phyloP scores from a whole-genome alignment of 2,113 vertebrate species.

The Salvelinus sp. region DNA sequence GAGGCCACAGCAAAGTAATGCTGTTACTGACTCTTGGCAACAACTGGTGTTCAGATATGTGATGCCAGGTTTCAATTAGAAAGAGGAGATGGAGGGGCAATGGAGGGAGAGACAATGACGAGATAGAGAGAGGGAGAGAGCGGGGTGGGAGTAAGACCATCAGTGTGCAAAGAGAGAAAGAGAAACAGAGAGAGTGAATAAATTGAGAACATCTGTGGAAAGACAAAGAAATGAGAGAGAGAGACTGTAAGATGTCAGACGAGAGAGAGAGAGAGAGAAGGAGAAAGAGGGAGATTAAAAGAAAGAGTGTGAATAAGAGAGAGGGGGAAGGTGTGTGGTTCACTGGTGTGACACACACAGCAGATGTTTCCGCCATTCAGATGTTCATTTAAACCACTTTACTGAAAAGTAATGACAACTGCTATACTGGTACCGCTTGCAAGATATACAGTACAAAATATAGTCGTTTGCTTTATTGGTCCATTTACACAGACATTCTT shows the following conservation, averaged over 20 bases:
- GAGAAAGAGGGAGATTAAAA: slow-evolving; percentile 5
- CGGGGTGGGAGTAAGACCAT: too few relatives aligned
- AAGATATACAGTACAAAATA: too few relatives aligned
- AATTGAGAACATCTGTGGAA: background rate
- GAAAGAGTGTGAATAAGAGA: slow-evolving; percentile 12
- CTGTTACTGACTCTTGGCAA: background rate
- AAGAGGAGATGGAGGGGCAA: background rate
- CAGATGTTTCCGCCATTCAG: slow-evolving; percentile 80
- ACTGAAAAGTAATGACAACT: slow-evolving; percentile 74
- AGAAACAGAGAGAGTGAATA: too few relatives aligned
- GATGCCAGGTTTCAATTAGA: background rate
- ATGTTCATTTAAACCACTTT: slow-evolving; percentile 81
- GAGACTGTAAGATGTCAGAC: background rate
- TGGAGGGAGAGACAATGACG: background rate
- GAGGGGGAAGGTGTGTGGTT: slow-evolving; percentile 60
- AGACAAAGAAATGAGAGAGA: background rate
- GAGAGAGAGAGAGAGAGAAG: background rate
- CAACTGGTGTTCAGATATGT: background rate
- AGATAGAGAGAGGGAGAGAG: too few relatives aligned
- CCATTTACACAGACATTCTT: too few relatives aligned
- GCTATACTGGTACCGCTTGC: too few relatives aligned
- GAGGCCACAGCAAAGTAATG: background rate
- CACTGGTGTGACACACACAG: slow-evolving; percentile 69
- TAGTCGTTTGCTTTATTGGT: too few relatives aligned
- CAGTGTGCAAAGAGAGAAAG: too few relatives aligned